Evolutionary conservation across 2,888 invertebrate species (phyloP).

Genomic region (Sphecodes monilicornis): DNA sequence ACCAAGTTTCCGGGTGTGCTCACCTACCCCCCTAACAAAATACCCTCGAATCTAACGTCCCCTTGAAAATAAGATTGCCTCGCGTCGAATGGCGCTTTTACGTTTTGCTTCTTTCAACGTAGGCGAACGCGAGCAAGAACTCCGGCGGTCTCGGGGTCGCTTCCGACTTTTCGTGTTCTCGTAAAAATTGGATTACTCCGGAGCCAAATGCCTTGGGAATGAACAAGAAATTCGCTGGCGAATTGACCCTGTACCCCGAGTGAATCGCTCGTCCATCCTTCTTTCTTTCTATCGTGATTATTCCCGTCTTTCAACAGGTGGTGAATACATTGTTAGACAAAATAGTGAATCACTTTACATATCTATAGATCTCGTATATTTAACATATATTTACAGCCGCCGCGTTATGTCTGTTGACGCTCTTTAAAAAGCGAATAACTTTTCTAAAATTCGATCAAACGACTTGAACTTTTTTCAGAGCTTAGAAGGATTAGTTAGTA

Average conservation of each 20-base stretch:
- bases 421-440: too few species aligned
- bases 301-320: neutral
- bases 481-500: too few species aligned
- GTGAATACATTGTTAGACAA: neutral
- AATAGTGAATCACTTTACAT: neutral
- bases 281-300: neutral
- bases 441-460: too few species aligned
- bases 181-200: conserved; percentile 40
- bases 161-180: neutral
- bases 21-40: conserved; percentile 6
- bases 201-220: conserved; percentile 13
- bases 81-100: neutral
- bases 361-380: neutral
- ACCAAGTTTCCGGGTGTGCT: conserved; percentile 16
- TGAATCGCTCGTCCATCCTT: neutral
- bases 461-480: too few species aligned
- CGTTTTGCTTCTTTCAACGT: neutral
- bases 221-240: neutral
- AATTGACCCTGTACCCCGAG: neutral
- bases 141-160: conserved; percentile 10
- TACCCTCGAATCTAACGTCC: conserved; percentile 15
- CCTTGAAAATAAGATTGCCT: conserved; percentile 48
- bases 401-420: too few species aligned
- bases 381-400: too few species aligned
- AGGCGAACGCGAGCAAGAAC: neutral